Evolutionary conservation across 2,113 vertebrate genomes (phyloP).

Genomic region (Clarias batrachus): DNA sequence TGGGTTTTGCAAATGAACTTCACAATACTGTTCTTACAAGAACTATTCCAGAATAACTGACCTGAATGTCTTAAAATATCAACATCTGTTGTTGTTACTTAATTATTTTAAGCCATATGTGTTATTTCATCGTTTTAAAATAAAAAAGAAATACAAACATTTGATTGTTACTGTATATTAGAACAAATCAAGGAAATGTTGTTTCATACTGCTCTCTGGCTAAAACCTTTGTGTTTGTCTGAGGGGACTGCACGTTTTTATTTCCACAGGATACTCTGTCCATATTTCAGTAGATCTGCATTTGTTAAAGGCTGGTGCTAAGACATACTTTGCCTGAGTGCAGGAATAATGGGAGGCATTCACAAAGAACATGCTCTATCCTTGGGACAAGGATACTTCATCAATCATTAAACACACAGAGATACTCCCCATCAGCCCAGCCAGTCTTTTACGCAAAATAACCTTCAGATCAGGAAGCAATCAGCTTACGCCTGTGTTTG

Average conservation of each 20-base stretch:
- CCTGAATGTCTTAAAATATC: too few species aligned
- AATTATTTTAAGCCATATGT: too few species aligned
- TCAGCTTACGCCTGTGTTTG: conserved; percentile 23
- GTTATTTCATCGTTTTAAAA: too few species aligned
- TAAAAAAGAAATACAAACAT: too few species aligned
- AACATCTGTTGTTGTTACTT: too few species aligned
- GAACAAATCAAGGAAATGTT: background rate
- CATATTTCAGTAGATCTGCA: conserved; percentile 22
- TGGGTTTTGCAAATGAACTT: too few species aligned
- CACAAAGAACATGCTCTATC: conserved; percentile 51
- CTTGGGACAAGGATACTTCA: conserved; percentile 50
- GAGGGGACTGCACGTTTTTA: background rate
- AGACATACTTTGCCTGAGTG: conserved; percentile 16
- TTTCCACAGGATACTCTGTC: background rate
- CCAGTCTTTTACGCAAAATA: conserved; percentile 3
- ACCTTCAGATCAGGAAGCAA: conserved; percentile 16
- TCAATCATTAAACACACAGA: conserved; percentile 49
- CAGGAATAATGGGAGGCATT: conserved; percentile 38
- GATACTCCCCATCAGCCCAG: background rate
- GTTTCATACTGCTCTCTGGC: background rate
- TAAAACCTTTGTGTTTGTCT: background rate
- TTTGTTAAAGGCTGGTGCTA: conserved; percentile 49
- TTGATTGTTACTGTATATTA: background rate
- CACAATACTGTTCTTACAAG: too few species aligned
- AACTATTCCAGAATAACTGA: too few species aligned